Base-by-base conservation (phyloP, 2,797 vertebrate species). In the Lophius americanus region DNA sequence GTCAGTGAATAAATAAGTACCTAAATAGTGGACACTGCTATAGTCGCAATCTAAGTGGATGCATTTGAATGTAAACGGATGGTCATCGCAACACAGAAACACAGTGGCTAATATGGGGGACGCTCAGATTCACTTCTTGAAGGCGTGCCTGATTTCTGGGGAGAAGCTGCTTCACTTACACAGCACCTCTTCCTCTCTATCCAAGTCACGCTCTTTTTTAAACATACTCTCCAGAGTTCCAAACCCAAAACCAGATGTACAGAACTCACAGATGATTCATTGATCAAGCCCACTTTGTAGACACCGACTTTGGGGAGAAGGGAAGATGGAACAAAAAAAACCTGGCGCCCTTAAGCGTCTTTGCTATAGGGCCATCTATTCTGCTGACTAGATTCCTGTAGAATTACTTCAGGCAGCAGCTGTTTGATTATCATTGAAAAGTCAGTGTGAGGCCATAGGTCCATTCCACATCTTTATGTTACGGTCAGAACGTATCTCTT, bases 241-340 rank as follows among this genome's bases (percentile, higher is more conserved):
- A 95, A 96, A 95, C 92, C 88, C 93, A 92, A 23, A 94, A 94
- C 92, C 95, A 97, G 95, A 96, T 95, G 94, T 91, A 92, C 81
- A 91, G 90, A 93, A 94, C 90, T 92, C 89, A 90, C 53, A 83
- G 90, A 95, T 94, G 69, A 95, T 94, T 95, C 92, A 94, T 95
- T 91, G 92, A 90, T 92, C 87, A 89, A 81, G 88, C 88, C 87
- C 94, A 95, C 92, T 91, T 94, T 89, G 91, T 73, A 93, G 94
- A 95, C 94, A 95, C 88, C 88, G 90, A 90, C 90, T 85, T 91
- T 61, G 84, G 87, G 82, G 85, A 78, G 73, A 73, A 90, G 75
- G 68, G 55, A 73, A 64, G 55, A 67, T 50, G 52, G 10, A 46
- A n/a, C 10, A 46, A 73, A 70, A 65, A 23, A 54, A 70, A 72